These are phyloP conservation scores for Otocyon megalotis DNA, from an alignment of 2,113 vertebrate species.

Conservation along the genomic window DNA sequence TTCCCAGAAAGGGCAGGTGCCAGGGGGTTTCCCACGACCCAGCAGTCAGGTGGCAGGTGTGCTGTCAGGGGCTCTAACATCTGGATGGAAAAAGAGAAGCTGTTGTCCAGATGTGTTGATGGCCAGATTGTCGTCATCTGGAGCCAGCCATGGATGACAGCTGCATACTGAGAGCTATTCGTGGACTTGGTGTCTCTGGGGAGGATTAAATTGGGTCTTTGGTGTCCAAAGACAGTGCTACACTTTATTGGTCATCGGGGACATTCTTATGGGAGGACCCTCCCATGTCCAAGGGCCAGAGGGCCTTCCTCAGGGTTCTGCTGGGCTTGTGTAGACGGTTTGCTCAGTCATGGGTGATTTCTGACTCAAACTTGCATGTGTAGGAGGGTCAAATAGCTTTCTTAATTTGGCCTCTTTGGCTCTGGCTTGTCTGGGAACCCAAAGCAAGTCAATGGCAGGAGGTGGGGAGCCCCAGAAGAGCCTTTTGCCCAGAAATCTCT, in stretches of 20 bases:
- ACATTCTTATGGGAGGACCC: background rate
- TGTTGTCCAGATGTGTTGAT: constrained; percentile 60
- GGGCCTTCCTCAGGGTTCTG: no score
- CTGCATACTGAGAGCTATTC: constrained; percentile 61
- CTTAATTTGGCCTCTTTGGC: background rate
- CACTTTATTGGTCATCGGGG: background rate
- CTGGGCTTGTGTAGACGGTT: background rate
- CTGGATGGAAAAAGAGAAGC: constrained; percentile 67
- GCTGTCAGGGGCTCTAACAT: constrained; percentile 23
- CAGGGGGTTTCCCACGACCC: constrained; percentile 24
- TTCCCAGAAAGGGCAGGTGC: constrained; percentile 32
- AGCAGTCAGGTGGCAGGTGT: constrained; percentile 45
- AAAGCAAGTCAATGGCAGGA: background rate
- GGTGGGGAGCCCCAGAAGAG: background rate
- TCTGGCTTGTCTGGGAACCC: background rate
- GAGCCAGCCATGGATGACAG: constrained; percentile 58
- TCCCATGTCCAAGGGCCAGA: rapidly evolving
- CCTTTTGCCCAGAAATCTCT: background rate
- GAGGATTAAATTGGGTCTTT: constrained; percentile 43
- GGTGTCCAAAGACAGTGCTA: background rate
- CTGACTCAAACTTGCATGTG: background rate
- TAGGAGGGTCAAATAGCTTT: background rate
- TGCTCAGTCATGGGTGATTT: background rate
- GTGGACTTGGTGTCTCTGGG: constrained; percentile 46
- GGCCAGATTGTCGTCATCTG: constrained; percentile 60